A percentile compares a stretch with the other conserved stretches of the same genome.
phyloP scores from a whole-genome alignment of 2,888 invertebrate species.

The Ectobius pallidus region DNA sequence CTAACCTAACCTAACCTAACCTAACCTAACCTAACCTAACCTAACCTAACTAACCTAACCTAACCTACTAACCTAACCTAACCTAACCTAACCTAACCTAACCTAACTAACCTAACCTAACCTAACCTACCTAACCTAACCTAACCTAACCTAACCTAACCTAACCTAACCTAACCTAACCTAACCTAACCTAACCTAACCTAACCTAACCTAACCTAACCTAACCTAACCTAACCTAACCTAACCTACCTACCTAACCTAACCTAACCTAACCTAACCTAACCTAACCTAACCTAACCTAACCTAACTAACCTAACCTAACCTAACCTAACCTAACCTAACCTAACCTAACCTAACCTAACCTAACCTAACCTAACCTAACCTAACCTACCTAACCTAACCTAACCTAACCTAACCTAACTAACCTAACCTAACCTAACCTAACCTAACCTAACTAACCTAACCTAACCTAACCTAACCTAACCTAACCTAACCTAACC shows the following conservation, averaged over 20 bases:
- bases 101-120: not conserved
- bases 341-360: slow-evolving; percentile 29
- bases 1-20: no score
- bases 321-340: slow-evolving; percentile 29
- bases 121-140: no score
- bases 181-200: not conserved
- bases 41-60: no score
- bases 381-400: no score
- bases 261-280: not conserved
- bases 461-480: slow-evolving; percentile 29
- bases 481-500: slow-evolving; percentile 18
- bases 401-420: slow-evolving; percentile 22
- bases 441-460: slow-evolving; percentile 43
- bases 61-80: no score
- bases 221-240: slow-evolving; percentile 23
- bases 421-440: slow-evolving; percentile 43
- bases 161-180: not conserved
- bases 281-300: not conserved
- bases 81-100: not conserved
- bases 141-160: not conserved
- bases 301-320: slow-evolving; percentile 23
- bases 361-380: no score
- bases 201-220: not conserved
- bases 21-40: no score
- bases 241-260: slow-evolving; percentile 15